Base-by-base conservation (phyloP, 35 echinoderm and acorn worm species). In the Holothuria glaberrima region DNA sequence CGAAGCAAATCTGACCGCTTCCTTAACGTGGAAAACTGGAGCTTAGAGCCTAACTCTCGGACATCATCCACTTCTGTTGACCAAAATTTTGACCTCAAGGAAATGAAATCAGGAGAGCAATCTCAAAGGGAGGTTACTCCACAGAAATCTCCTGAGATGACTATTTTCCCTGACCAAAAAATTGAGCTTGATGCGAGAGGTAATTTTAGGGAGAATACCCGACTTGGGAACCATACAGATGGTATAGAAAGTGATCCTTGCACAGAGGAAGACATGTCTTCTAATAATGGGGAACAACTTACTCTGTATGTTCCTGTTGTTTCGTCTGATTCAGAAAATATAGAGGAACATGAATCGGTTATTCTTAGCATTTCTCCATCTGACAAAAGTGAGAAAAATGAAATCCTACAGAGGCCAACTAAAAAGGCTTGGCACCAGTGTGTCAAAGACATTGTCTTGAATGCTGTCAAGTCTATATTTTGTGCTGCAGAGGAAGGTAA, bases 381-480 rank as follows among this genome's bases (percentile, higher is more conserved):
- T 1, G 74, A 50, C 24, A 78, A 48, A 78, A 48, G 36, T 35
- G 74, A 78, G n/a, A 28, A 24, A 25, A 84, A 58, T 21, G 85
- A 71, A 22, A 69, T 35, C 21, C 18, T 12, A 1, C 10, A 36
- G 12, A 59, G 35, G 44, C 61, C 31, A 9, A 35, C 38, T 4
- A 87, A 87, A 36, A 87, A 87, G n/a, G 33, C 59, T 50, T 87
- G 85, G 85, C 85, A 87, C 35, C 85, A 87, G 62, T 87, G 61
- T n/a, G 35, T 87, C 7, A 67, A 52, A 35, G 85, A 87, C 18
- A 29, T 50, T 12, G 41, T 87, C 0, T 18, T 87, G 10, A 71
- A 71, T 35, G 67, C 60, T 9, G 20, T 87, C 63, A 87, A 50
- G 50, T 44, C 85, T 14, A 70, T 87, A 20, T 71, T 87, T 62